Evolutionary conservation across 2,113 vertebrate species (phyloP), one percentile per base, ranked within the genome.

Genomic region (Anhinga rufa): DNA sequence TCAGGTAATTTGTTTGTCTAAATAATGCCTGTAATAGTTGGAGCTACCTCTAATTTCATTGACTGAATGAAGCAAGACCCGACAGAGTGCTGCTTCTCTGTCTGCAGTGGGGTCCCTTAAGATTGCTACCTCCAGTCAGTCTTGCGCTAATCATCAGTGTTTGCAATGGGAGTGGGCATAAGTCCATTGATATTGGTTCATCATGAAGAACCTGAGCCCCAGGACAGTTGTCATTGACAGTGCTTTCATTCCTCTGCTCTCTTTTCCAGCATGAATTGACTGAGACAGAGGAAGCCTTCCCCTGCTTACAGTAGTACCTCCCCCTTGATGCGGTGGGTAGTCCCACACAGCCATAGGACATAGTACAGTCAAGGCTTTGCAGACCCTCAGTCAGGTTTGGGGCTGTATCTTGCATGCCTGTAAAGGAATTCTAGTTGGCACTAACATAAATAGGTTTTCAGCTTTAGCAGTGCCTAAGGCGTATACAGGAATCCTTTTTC

Each of bases 31-130:
- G 7, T 49, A 61, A 2, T n/a, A 31, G 24, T 32, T 76, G 46
- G 14, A 91, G 8, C 34, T 72, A 2, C 75, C 19, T 70, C 14
- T 48, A 24, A 40, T 58, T 80, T 82, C 7, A 26, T 71, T 0
- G 2, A 3, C 46, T 20, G 12, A 66, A 31, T 36, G 19, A 82
- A 76, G 52, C 31, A 34, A 74, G 48, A 65, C 21, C 34, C 2
- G 8, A 32, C 0, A 0, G 31, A 3, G 0, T 34, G 26, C 18
- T 0, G 1, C 49, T 69, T 86, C 22, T 61, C 25, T 5, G 6
- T 75, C 68, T 82, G 31, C 6, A 3, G 0, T 24, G 20, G 8
- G 3, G 7, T 54, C 15, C 36, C n/a, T 48, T 71, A 91, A 40
- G 38, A 11, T 55, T 57, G 34, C 24, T 72, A 13, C 38, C 40